phyloP scores from a whole-genome alignment of 2,113 vertebrate species.

The Elgaria multicarinata region DNA sequence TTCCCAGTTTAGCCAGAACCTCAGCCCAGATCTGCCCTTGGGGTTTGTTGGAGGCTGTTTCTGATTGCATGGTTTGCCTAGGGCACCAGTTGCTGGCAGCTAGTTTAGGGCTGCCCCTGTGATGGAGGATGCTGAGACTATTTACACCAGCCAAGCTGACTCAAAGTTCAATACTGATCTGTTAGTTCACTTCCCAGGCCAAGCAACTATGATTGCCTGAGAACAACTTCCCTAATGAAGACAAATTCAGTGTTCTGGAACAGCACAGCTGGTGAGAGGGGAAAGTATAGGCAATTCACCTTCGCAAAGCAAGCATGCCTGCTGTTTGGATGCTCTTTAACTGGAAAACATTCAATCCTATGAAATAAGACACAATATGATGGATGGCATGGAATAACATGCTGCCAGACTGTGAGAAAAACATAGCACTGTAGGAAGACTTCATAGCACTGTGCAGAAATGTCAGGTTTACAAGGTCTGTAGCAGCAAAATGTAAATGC shows the following conservation, averaged over 20 bases:
- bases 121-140: slow-evolving; percentile 24
- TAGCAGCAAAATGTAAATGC: slow-evolving; percentile 31
- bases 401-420: slow-evolving; percentile 39
- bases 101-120: no score
- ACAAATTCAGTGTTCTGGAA: slow-evolving; percentile 59
- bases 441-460: slow-evolving; percentile 28
- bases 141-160: slow-evolving; percentile 39
- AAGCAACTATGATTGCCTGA: slow-evolving; percentile 49
- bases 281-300: not conserved
- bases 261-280: slow-evolving; percentile 24
- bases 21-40: no score
- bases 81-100: no score
- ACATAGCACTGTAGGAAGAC: not conserved
- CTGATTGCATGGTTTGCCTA: no score
- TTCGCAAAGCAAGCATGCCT: slow-evolving; percentile 30
- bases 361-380: slow-evolving; percentile 55
- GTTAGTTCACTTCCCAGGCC: slow-evolving; percentile 49
- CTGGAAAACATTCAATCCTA: slow-evolving; percentile 47
- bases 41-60: no score
- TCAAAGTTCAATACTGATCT: slow-evolving; percentile 11
- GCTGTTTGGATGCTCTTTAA: slow-evolving; percentile 31
- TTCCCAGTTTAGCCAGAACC: no score
- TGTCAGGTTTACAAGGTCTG: not conserved
- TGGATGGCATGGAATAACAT: slow-evolving; percentile 50
- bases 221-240: slow-evolving; percentile 55